These are phyloP conservation scores for Lepidonotus clava DNA, from an alignment of 2,888 invertebrate genomes.

Conservation along the genomic window DNA sequence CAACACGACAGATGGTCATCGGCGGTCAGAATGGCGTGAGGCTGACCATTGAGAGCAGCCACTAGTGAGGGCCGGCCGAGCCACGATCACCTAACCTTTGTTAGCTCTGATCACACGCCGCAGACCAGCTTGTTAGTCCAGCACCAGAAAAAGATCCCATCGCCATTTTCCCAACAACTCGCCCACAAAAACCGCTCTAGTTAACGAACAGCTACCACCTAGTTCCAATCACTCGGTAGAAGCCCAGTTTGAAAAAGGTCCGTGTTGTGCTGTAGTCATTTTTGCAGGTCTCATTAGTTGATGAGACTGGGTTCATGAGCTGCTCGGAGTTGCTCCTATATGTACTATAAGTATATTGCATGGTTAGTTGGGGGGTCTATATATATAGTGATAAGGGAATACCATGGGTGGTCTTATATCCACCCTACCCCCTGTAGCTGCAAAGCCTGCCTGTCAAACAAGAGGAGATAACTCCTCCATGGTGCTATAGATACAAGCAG, in stretches of 20 bases:
- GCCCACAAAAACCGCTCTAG: neutral
- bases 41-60: neutral
- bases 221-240: too few relatives aligned
- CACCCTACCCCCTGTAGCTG: neutral
- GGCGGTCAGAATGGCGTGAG: slow-evolving; percentile 6
- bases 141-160: too few relatives aligned
- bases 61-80: neutral
- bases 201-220: too few relatives aligned
- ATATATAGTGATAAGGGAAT: neutral
- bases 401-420: neutral
- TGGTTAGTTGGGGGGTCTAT: too few relatives aligned
- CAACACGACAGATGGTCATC: slow-evolving; percentile 22
- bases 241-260: too few relatives aligned
- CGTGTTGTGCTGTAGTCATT: too few relatives aligned
- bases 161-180: too few relatives aligned
- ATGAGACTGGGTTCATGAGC: too few relatives aligned
- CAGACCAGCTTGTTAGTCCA: slow-evolving; percentile 23
- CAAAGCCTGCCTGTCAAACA: neutral
- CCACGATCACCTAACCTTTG: neutral
- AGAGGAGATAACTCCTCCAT: neutral
- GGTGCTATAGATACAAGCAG: neutral
- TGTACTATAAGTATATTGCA: too few relatives aligned
- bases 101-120: slow-evolving; percentile 16
- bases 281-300: too few relatives aligned
- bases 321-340: too few relatives aligned